phyloP scores from a whole-genome alignment of 37 sponge, comb jelly and placozoan genomes.

The Crambe crambe region DNA sequence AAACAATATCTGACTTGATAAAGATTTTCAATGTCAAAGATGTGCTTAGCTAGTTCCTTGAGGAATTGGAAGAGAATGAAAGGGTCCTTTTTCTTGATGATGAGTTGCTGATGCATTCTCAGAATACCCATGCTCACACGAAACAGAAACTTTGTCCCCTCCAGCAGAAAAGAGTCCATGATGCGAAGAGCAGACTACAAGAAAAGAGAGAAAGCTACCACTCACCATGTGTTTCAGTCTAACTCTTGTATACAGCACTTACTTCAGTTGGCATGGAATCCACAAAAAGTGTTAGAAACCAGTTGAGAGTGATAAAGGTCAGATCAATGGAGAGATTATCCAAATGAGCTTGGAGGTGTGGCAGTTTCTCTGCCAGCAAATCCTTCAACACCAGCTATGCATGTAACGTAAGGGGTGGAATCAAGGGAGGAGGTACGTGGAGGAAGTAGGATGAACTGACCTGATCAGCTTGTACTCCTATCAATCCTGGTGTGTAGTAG shows the following conservation, averaged over 20 bases:
- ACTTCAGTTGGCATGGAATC: constrained; percentile 83
- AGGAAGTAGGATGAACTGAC: constrained; percentile 13
- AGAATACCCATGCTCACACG: constrained; percentile 43
- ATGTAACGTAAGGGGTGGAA: not conserved
- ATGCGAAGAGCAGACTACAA: constrained; percentile 53
- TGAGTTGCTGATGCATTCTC: constrained; percentile 27
- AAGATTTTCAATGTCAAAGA: constrained; percentile 61
- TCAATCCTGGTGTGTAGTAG: constrained; percentile 55
- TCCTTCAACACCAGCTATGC: constrained; percentile 47
- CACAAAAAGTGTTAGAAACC: constrained; percentile 78
- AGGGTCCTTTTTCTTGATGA: constrained; percentile 53
- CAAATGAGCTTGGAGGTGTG: constrained; percentile 43
- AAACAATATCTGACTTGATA: constrained; percentile 41
- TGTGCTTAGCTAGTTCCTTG: constrained; percentile 59
- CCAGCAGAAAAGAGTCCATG: constrained; percentile 63
- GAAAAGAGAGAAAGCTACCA: not conserved
- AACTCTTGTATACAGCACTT: not conserved
- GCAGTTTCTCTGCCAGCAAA: constrained; percentile 51
- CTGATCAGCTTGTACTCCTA: constrained; percentile 78
- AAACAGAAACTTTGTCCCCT: constrained; percentile 64
- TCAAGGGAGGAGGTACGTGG: not conserved
- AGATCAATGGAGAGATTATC: constrained; percentile 48
- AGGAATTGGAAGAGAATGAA: constrained; percentile 64
- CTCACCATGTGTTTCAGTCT: not conserved
- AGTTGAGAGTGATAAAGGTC: constrained; percentile 71